Percentiles rank a stretch among this genome's conserved stretches.
Conservation (phyloP, 2,113 vertebrate species). For the Passer montanus region DNA sequence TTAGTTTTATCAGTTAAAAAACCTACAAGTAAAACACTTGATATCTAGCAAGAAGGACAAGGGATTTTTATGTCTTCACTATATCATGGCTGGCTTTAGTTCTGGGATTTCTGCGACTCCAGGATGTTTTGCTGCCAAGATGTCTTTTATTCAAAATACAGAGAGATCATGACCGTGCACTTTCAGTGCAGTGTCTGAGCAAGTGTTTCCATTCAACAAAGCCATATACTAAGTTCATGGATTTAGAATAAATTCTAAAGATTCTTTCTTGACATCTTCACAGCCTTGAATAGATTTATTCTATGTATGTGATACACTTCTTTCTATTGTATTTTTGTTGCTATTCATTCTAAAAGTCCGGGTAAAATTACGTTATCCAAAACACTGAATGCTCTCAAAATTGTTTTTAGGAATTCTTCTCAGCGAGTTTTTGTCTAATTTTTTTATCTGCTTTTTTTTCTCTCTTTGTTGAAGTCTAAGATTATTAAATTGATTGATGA, state of each 20-base stretch:
- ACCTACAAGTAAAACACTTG: fast-evolving
- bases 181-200: not conserved
- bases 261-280: not conserved
- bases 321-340: not conserved
- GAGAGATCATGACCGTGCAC: not conserved
- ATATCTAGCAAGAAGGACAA: not conserved
- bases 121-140: not conserved
- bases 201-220: not conserved
- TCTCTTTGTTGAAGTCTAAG: not conserved
- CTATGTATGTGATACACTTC: not conserved
- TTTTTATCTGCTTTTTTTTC: not conserved
- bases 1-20: not conserved
- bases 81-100: not conserved
- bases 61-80: not conserved
- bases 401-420: not conserved
- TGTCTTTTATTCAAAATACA: not conserved
- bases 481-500: not conserved
- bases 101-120: not conserved
- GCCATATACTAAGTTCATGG: not conserved
- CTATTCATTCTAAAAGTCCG: not conserved
- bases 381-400: not conserved
- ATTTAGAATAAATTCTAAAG: not conserved
- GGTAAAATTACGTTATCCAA: not conserved
- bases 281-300: not conserved
- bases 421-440: fast-evolving